Base-by-base conservation (phyloP, 2,113 vertebrate genomes). In the Aptenodytes patagonicus region DNA sequence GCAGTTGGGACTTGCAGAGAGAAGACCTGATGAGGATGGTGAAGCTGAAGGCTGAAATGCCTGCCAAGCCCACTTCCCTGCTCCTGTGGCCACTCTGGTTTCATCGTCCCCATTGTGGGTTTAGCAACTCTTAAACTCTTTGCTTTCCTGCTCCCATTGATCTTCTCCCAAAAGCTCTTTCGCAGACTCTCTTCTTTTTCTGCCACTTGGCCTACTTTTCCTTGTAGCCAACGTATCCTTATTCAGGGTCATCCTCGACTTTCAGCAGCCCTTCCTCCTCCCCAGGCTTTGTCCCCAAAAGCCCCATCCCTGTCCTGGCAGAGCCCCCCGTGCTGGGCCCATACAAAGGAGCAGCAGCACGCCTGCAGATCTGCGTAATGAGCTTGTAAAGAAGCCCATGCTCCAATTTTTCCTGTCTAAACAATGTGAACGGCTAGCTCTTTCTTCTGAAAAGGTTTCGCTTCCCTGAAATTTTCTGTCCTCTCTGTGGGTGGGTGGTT, bases 401-500 rank as follows among this genome's bases (percentile, higher is more conserved):
- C 80, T 93, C 68, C 2, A 3, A 5, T 29, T 95, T 95, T 95
- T 95, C 93, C 95, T 94, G 81, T 17, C 40, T 11, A 52, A 58
- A 96, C 89, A 93, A 79, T 47, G 78, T 44, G 5, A 3, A 51
- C 13, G 14, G 40, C 78, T 7, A 19, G 75, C 58, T 36, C 85
- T 72, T 40, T 90, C 95, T 91, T 90, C 90, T 85, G 25, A 31
- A 38, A 58, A 85, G 84, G 73, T 90, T 91, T 89, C 4, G 5
- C 83, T 96, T 38, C 95, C 90, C 92, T 88, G 91, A 65, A 18
- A 36, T 61, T 52, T 6, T 77, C 86, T 54, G 52, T 78, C 47
- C 80, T 87, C 91, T 68, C 91, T 1, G 87, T 90, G 91, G 96
- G 91, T 65, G 83, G 71, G 29, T 93, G 73, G 38, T 61, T 92